These are phyloP conservation scores for Cryptophagus acutangulus DNA, from an alignment of 2,888 invertebrate genomes.

Conservation along the genomic window DNA sequence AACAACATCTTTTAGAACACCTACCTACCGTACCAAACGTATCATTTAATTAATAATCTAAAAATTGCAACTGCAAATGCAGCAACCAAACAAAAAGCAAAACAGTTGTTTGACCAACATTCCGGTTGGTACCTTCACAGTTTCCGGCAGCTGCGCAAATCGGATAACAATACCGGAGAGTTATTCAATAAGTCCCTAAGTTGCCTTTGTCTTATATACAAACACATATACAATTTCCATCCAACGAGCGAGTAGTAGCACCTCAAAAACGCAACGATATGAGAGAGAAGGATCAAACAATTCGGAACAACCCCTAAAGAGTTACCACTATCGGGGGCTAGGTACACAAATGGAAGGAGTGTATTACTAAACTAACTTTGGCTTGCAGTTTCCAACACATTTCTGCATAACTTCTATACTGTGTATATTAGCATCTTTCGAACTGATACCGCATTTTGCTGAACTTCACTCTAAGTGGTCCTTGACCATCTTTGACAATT, in stretches of 20 bases:
- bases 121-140: slow-evolving; percentile 14
- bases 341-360: slow-evolving; percentile 37
- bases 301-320: slow-evolving; percentile 26
- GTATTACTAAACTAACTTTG: slow-evolving; percentile 46
- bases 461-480: too few relatives aligned
- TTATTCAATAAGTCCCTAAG: slow-evolving; percentile 40
- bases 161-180: slow-evolving; percentile 31
- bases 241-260: neutral
- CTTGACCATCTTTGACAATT: too few relatives aligned
- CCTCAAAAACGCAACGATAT: slow-evolving; percentile 2
- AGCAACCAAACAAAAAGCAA: slow-evolving; percentile 1
- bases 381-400: slow-evolving; percentile 33
- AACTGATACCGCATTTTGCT: too few relatives aligned
- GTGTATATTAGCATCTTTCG: too few relatives aligned
- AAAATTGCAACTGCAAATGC: neutral
- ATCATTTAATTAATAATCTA: neutral
- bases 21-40: too few relatives aligned
- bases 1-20: too few relatives aligned
- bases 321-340: slow-evolving; percentile 29
- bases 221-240: neutral
- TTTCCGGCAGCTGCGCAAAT: slow-evolving; percentile 36
- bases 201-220: slow-evolving; percentile 31
- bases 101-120: slow-evolving; percentile 28
- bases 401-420: too few relatives aligned
- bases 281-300: neutral